Conservation (phyloP, 2,888 invertebrate genomes). For the Cantharis rustica region DNA sequence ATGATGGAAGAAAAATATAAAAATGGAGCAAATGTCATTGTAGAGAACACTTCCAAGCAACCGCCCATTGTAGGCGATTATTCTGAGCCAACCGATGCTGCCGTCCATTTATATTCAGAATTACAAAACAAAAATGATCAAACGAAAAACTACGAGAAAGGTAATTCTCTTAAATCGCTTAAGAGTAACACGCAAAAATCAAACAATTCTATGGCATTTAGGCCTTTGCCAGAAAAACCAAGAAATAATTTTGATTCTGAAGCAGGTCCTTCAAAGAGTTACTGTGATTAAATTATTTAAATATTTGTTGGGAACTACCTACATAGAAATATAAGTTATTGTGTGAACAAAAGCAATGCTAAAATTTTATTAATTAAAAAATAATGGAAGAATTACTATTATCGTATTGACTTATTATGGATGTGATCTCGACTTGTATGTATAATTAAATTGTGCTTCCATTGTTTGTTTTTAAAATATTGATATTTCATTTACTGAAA, state of each 20-base stretch:
- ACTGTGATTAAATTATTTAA: slow-evolving; percentile 3
- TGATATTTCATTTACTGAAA: not conserved
- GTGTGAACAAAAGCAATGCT: slow-evolving; percentile 4
- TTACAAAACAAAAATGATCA: slow-evolving; percentile 53
- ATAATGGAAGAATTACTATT: not conserved
- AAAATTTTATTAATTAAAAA: not conserved
- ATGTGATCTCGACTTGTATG: slow-evolving; percentile 11
- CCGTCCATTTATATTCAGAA: slow-evolving; percentile 62
- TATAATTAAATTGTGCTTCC: slow-evolving; percentile 3
- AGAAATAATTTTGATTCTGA: slow-evolving; percentile 37
- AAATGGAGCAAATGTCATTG: slow-evolving; percentile 40
- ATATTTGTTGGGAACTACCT: not conserved
- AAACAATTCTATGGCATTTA: slow-evolving; percentile 63
- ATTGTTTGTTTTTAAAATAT: not conserved
- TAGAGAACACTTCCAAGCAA: slow-evolving; percentile 32
- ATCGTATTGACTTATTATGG: not conserved
- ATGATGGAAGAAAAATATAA: slow-evolving; percentile 64
- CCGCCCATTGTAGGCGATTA: slow-evolving; percentile 59
- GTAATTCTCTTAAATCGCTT: slow-evolving; percentile 35
- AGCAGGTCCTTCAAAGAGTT: slow-evolving; percentile 37
- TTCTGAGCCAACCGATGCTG: slow-evolving; percentile 62
- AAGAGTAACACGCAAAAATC: slow-evolving; percentile 28
- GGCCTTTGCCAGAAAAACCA: slow-evolving; percentile 73
- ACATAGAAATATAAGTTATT: slow-evolving; percentile 8
- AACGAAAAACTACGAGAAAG: slow-evolving; percentile 31